Percentiles rank a stretch among this genome's conserved stretches.
phyloP scores from a whole-genome alignment of 2,888 invertebrate genomes.

The Plutella xylostella region DNA sequence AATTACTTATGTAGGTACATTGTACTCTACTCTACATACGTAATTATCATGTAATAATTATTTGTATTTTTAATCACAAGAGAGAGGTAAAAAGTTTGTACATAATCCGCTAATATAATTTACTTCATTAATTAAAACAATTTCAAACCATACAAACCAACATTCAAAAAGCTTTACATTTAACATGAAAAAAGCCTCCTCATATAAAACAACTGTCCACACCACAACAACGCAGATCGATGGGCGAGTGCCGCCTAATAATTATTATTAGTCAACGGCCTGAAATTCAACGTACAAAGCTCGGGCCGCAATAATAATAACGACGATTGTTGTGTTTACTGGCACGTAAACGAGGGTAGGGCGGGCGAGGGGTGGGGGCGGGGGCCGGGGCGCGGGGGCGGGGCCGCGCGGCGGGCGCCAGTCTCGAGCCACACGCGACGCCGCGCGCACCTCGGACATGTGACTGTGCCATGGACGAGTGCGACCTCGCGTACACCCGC shows the following conservation, averaged over 20 bases:
- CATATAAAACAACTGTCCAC: not conserved
- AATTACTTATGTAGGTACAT: no score
- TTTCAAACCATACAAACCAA: no score
- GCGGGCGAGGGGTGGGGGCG: constrained; percentile 27
- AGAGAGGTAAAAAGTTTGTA: no score
- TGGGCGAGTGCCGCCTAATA: constrained; percentile 52
- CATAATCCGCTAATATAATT: no score
- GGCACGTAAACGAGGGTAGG: constrained; percentile 59
- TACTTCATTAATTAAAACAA: no score
- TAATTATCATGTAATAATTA: no score
- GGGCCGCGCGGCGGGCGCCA: constrained; percentile 29
- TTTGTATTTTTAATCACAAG: no score
- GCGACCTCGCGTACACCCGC: constrained; percentile 56
- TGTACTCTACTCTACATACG: no score
- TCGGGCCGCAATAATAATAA: constrained; percentile 69
- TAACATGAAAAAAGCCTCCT: no score
- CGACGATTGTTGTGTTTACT: constrained; percentile 70
- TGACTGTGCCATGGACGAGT: constrained; percentile 62
- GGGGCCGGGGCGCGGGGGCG: constrained; percentile 29
- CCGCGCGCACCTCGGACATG: constrained; percentile 60
- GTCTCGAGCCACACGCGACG: constrained; percentile 54
- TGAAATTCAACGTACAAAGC: constrained; percentile 70
- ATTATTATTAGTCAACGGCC: constrained; percentile 67
- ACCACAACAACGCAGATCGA: constrained; percentile 55
- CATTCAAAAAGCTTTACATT: no score